Conservation (phyloP, 2,888 invertebrate species). For the Athalia cordata region DNA sequence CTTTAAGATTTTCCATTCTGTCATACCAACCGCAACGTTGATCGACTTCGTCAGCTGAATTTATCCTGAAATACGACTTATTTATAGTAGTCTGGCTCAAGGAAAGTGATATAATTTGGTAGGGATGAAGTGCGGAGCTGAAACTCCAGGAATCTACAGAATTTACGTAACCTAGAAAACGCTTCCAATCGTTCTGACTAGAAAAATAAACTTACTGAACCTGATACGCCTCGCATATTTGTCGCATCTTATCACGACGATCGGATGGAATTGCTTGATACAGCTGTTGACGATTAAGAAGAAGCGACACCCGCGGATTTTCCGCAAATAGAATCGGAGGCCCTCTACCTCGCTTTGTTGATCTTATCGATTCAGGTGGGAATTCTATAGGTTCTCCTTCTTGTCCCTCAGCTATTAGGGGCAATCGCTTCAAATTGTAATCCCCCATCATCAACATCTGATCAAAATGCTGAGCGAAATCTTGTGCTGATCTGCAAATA, state of each 20-base stretch:
- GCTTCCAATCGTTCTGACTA: not conserved
- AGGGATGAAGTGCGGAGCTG: too few relatives aligned
- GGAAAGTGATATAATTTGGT: too few relatives aligned
- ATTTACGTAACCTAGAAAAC: not conserved
- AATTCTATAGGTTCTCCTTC: constrained; percentile 64
- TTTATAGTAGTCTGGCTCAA: not conserved
- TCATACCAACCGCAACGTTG: constrained; percentile 66
- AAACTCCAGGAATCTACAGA: not conserved
- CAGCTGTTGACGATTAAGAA: constrained; percentile 62
- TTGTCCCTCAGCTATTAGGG: constrained; percentile 61
- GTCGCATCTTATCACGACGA: constrained; percentile 65
- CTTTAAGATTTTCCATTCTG: constrained; percentile 49
- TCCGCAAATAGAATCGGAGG: constrained; percentile 64
- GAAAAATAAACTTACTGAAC: constrained; percentile 43
- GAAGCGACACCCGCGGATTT: constrained; percentile 65
- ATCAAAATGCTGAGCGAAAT: constrained; percentile 64
- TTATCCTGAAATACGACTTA: not conserved
- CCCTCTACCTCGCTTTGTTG: constrained; percentile 62
- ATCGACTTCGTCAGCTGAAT: constrained; percentile 51
- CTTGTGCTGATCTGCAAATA: constrained; percentile 62
- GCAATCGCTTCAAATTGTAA: constrained; percentile 59
- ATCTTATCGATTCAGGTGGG: constrained; percentile 67
- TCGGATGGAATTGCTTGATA: constrained; percentile 61
- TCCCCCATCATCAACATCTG: constrained; percentile 69
- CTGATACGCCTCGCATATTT: constrained; percentile 63